Base-by-base conservation (phyloP, 2,797 vertebrate genomes). In the Paguma larvata region DNA sequence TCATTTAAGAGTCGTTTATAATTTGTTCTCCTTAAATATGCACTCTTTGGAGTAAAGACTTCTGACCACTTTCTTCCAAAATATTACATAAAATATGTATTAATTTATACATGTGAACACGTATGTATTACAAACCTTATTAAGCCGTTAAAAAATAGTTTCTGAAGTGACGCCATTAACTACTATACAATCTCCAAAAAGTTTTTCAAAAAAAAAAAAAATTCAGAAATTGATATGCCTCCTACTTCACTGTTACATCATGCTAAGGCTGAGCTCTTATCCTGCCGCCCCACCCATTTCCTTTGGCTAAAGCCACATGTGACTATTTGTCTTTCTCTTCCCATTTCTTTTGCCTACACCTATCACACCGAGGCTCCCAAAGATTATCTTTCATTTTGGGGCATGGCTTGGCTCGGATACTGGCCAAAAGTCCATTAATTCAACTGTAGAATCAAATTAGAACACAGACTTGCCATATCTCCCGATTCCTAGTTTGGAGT, bases 1-100 rank as follows among this genome's bases (percentile, higher is more conserved):
- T 83, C 25, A 87, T 72, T 3, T 51, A 84, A 67, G 82, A 65
- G 30, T n/a, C 3, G 12, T 46, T 86, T 62, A 83, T 34, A 23
- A 41, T 23, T 78, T 92, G 44, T 72, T 65, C 86, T 89, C 56
- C 72, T 93, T 82, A 44, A 87, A 80, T 18, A 89, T 32, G n/a
- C 14, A 46, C 11, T 68, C 46, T 84, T 88, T 16, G 3, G 56
- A 65, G 62, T 72, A 48, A 91, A 91, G 6, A 34, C 10, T 41
- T 82, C 53, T 51, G 18, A 80, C 23, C 38, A 51, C 2, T 23
- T 1, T 14, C 13, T 6, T 10, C 34, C 62, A 67, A 88, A 21
- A 85, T 27, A 34, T 25, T 23, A 59, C 21, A 59, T 59, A 10
- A 59, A 59, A 11, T 48, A 48, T 30, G 27, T 13, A 63, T 30